Percentiles rank a stretch among this genome's conserved stretches.
Conservation (phyloP, 2,888 invertebrate species). For the Ochlodes sylvanus region DNA sequence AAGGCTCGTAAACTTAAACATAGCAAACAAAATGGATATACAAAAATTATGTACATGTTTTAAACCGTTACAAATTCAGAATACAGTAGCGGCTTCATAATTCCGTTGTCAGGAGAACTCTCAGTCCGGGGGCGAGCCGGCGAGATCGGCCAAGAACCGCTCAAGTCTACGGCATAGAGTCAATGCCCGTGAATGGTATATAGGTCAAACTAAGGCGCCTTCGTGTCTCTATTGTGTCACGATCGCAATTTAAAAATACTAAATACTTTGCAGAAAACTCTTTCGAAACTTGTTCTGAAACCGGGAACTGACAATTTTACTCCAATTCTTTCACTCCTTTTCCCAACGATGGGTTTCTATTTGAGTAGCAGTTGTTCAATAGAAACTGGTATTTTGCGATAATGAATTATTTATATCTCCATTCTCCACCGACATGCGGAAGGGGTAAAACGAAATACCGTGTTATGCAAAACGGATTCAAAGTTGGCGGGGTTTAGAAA, state of each 20-base stretch:
- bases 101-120: conserved; percentile 34
- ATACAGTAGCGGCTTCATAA: conserved; percentile 35
- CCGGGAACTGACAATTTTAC: conserved; percentile 56
- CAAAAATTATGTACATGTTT: conserved; percentile 26
- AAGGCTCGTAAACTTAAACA: not conserved
- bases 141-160: conserved; percentile 38
- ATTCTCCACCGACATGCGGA: conserved; percentile 47
- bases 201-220: conserved; percentile 81
- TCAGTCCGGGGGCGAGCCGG: conserved; percentile 18
- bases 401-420: conserved; percentile 61
- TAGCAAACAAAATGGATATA: conserved; percentile 11
- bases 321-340: conserved; percentile 50
- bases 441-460: conserved; percentile 62
- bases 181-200: conserved; percentile 76
- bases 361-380: conserved; percentile 45
- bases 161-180: conserved; percentile 62
- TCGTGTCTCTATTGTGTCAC: conserved; percentile 75
- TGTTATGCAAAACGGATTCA: conserved; percentile 54
- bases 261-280: conserved; percentile 56
- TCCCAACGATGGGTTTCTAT: conserved; percentile 45
- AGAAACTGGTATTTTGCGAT: conserved; percentile 63
- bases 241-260: conserved; percentile 54
- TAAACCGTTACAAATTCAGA: conserved; percentile 34
- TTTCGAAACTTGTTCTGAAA: conserved; percentile 56
- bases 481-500: conserved; percentile 55